Evolutionary conservation across 1,140 invertebrate species (phyloP), one percentile per base, ranked within the genome.

Genomic region (Muscidifurax raptorellus): DNA sequence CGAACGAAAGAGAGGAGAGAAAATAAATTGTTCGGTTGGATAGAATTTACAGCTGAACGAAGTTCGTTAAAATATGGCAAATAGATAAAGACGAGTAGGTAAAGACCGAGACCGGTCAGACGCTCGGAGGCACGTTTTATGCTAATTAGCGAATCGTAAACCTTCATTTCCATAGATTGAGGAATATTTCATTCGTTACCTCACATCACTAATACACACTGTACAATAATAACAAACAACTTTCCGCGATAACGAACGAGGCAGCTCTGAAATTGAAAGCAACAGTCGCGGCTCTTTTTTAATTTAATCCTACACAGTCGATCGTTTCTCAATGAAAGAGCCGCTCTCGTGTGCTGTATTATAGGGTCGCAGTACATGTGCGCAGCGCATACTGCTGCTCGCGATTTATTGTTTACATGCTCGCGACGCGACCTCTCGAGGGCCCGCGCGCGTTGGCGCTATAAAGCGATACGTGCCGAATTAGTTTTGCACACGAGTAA

Each of bases 391-490:
- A 69, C 66, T 28, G 6, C 9, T 69, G 25, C 12, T 12, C 59
- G 27, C 66, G 22, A 30, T 30, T 30, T 27, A 27, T 69, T 69
- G 66, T 69, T 69, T 69, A 69, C 66, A 69, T n/a, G 18, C 52
- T 59, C 66, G 66, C 66, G 66, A 30, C 66, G 66, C 66, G 66
- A 69, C 66, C 66, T 69, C 66, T 69, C 28, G 25, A 18, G 66
- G 25, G 28, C 22, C 59, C 36, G 36, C 7, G 36, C 10, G 36
- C 9, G 36, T 9, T 40, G 36, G 36, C 36, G 36, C 36, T 40
- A 40, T 40, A 40, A 40, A 9, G 36, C 36, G 36, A 40, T 40
- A 40, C 7, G 10, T 10, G 10, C 7, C 36, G 36, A 40, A 40
- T 40, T 40, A 40, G 36, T 10, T 36, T 36, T 36, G 36, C 36